Percentiles rank a stretch among this genome's conserved stretches.
These are phyloP conservation scores for Tetramorium alpestre DNA, from an alignment of 1,140 invertebrate species.

Conservation along the genomic window DNA sequence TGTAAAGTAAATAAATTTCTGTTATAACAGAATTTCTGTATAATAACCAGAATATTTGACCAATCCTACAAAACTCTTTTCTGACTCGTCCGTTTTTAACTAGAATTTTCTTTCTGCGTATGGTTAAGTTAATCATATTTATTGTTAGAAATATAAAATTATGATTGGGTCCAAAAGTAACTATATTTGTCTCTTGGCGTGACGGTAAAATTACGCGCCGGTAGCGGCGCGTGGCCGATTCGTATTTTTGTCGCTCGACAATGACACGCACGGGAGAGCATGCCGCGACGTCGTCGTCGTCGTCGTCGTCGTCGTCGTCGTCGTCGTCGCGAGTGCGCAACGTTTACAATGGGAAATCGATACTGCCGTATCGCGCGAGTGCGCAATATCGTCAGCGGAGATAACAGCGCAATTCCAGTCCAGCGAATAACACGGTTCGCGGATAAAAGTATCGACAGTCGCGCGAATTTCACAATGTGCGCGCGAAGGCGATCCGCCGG, in stretches of 20 bases:
- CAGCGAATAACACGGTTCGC: not conserved
- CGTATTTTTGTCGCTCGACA: slow-evolving; percentile 16
- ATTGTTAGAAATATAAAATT: too few species aligned
- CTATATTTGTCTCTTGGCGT: too few species aligned
- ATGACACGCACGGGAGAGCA: slow-evolving; percentile 14
- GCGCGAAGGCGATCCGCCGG: not conserved
- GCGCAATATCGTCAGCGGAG: slow-evolving; percentile 44
- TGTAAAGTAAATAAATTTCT: too few species aligned
- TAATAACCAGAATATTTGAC: too few species aligned
- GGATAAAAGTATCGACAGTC: slow-evolving; percentile 33
- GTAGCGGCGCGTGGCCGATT: not conserved
- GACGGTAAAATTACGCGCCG: slow-evolving; percentile 12
- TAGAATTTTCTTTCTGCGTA: too few species aligned
- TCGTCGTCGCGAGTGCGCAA: not conserved
- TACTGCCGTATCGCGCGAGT: slow-evolving; percentile 37
- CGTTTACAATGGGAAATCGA: slow-evolving; percentile 50
- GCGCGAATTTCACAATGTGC: slow-evolving; percentile 26
- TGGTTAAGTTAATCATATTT: too few species aligned
- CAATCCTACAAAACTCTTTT: too few species aligned
- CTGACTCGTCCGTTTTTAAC: too few species aligned
- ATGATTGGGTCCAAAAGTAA: too few species aligned
- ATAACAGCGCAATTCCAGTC: slow-evolving; percentile 29
- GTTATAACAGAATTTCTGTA: too few species aligned
- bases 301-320: not conserved
- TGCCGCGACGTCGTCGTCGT: not conserved